These are phyloP conservation scores for Drosophila suboccidentalis DNA, from an alignment of 2,888 invertebrate genomes.

Conservation along the genomic window DNA sequence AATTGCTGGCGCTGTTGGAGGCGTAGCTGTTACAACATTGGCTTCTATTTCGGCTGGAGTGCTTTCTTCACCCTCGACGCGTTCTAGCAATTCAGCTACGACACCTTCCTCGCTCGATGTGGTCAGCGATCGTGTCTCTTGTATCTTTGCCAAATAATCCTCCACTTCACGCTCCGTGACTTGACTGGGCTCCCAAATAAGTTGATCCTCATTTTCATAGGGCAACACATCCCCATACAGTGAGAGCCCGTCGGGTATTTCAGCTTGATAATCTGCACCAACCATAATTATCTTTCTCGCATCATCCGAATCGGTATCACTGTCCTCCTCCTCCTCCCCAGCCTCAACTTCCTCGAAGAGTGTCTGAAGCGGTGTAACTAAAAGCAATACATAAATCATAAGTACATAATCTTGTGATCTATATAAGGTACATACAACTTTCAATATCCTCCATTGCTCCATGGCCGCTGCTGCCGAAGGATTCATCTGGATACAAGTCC, in stretches of 20 bases:
- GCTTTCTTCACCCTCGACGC: conserved; percentile 13
- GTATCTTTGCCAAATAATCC: conserved; percentile 89
- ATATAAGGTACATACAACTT: conserved; percentile 55
- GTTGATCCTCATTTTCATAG: conserved; percentile 97
- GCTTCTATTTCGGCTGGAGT: not conserved
- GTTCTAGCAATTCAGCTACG: not conserved
- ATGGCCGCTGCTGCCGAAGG: conserved; percentile 46
- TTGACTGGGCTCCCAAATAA: conserved; percentile 95
- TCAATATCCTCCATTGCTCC: conserved; percentile 42
- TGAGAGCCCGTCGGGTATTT: conserved; percentile 95
- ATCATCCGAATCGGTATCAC: conserved; percentile 80
- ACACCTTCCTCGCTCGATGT: conserved; percentile 22
- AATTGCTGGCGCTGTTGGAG: not conserved
- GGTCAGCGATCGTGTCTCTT: conserved; percentile 68
- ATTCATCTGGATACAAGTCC: conserved; percentile 86
- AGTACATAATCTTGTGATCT: not conserved
- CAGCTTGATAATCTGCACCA: conserved; percentile 96
- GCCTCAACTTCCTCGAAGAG: conserved; percentile 87
- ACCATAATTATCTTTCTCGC: conserved; percentile 93
- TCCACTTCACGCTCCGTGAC: conserved; percentile 91
- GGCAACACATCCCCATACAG: conserved; percentile 97
- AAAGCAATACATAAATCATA: not conserved
- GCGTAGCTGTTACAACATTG: not conserved
- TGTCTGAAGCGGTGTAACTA: conserved; percentile 68
- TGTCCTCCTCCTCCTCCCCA: conserved; percentile 59